These are phyloP conservation scores for Electrona antarctica DNA, from an alignment of 2,113 vertebrate species.

Conservation along the genomic window DNA sequence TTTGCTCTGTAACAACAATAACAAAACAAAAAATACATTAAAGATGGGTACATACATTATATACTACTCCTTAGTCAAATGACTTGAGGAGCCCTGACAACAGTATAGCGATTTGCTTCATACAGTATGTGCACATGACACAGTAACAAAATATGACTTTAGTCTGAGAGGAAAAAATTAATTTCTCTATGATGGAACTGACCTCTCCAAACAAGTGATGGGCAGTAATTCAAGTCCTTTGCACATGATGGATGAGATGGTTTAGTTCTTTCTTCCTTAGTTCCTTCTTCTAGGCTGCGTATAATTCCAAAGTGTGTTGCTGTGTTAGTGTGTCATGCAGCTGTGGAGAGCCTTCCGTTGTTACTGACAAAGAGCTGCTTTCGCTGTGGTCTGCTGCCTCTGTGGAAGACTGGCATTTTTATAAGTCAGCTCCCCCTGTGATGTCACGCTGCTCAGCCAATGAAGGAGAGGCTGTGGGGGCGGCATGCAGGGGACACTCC, in stretches of 20 bases:
- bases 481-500: slow-evolving; percentile 38
- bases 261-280: no score
- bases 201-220: slow-evolving; percentile 89
- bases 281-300: neutral
- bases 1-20: slow-evolving; percentile 83
- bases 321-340: neutral
- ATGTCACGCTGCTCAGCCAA: slow-evolving; percentile 71
- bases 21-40: slow-evolving; percentile 10
- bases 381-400: slow-evolving; percentile 40
- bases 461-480: slow-evolving; percentile 37
- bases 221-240: slow-evolving; percentile 83
- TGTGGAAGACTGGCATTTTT: slow-evolving; percentile 54
- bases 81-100: neutral
- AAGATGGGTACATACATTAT: neutral
- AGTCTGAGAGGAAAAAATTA: neutral
- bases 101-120: neutral
- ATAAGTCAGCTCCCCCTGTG: slow-evolving; percentile 63
- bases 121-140: neutral
- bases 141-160: neutral
- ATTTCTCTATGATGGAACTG: slow-evolving; percentile 39
- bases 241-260: slow-evolving; percentile 81
- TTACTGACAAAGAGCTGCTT: slow-evolving; percentile 16
- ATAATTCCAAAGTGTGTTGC: slow-evolving; percentile 30
- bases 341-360: slow-evolving; percentile 1
- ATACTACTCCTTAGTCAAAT: neutral